A percentile compares a stretch with the other conserved stretches of the same genome.
Evolutionary conservation across 1,140 invertebrate species (phyloP).

Genomic region (Lethrus apterus): DNA sequence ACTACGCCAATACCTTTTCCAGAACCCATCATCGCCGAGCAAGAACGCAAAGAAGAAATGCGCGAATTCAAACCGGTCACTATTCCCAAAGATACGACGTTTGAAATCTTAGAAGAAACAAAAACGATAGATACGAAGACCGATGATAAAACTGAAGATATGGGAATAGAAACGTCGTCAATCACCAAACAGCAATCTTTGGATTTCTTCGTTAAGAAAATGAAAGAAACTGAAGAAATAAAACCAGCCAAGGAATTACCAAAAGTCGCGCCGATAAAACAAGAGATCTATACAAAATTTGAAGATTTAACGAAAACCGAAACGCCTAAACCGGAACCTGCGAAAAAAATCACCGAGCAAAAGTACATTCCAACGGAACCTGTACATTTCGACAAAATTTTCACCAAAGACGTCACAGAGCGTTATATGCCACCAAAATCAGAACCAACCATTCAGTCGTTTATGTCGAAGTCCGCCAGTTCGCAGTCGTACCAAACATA

Average conservation of each 20-base stretch:
- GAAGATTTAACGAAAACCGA: conserved; percentile 24
- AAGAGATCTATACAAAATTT: conserved; percentile 38
- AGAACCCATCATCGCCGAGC: conserved; percentile 14
- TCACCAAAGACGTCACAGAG: background rate
- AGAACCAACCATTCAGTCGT: conserved; percentile 1
- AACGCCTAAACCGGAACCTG: conserved; percentile 22
- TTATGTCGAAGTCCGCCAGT: background rate
- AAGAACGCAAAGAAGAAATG: background rate
- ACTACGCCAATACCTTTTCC: conserved; percentile 13
- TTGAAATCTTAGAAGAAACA: conserved; percentile 29
- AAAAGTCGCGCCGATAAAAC: conserved; percentile 28
- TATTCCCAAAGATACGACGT: conserved; percentile 1
- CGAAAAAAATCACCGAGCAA: conserved; percentile 30
- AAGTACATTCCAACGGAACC: conserved; percentile 17
- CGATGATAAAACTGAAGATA: conserved; percentile 22
- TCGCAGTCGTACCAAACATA: conserved; percentile 1
- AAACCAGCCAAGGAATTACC: conserved; percentile 29
- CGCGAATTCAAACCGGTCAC: background rate
- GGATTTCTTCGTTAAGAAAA: conserved; percentile 40
- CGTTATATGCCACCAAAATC: conserved; percentile 1
- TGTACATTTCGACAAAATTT: too few species aligned
- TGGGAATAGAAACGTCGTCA: conserved; percentile 38
- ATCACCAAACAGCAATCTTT: conserved; percentile 41
- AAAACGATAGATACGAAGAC: conserved; percentile 21
- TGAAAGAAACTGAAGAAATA: conserved; percentile 34